Conservation (phyloP, 2,888 invertebrate species). For the Stictocephala bisonia region DNA sequence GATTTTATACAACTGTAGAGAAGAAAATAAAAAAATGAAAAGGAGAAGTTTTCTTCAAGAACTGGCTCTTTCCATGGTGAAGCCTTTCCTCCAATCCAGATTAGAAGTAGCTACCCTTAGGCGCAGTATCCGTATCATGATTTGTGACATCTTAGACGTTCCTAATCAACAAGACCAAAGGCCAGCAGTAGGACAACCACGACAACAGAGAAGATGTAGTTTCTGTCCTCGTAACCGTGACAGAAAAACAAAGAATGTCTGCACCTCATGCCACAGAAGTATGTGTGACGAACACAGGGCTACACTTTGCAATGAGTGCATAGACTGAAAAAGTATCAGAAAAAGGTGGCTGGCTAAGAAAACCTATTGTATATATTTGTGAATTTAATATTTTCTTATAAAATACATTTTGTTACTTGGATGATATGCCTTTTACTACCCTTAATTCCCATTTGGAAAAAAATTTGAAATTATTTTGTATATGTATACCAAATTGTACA, state of each 20-base stretch:
- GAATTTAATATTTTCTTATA: too few species aligned
- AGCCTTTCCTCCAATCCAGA: constrained; percentile 19
- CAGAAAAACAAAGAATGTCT: constrained; percentile 18
- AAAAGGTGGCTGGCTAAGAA: background rate
- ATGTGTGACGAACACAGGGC: constrained; percentile 16
- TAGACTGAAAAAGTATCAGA: background rate
- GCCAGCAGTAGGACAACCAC: background rate
- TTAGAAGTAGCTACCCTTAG: constrained; percentile 12
- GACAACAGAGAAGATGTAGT: constrained; percentile 11
- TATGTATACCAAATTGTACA: too few species aligned
- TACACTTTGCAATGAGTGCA: background rate
- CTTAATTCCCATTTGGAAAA: too few species aligned
- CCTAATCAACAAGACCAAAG: background rate
- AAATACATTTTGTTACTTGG: too few species aligned
- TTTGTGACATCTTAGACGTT: background rate
- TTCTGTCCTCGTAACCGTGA: constrained; percentile 13
- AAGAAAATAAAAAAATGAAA: constrained; percentile 35
- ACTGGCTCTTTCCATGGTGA: constrained; percentile 31
- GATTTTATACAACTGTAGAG: constrained; percentile 41
- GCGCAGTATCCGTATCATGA: constrained; percentile 3
- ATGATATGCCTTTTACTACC: too few species aligned
- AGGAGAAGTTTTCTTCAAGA: constrained; percentile 37
- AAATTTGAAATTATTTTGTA: too few species aligned
- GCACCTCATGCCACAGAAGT: background rate
- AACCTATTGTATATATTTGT: background rate